These are phyloP conservation scores for Crambe crambe DNA, from an alignment of 37 sponge, comb jelly and placozoan genomes.

Conservation along the genomic window DNA sequence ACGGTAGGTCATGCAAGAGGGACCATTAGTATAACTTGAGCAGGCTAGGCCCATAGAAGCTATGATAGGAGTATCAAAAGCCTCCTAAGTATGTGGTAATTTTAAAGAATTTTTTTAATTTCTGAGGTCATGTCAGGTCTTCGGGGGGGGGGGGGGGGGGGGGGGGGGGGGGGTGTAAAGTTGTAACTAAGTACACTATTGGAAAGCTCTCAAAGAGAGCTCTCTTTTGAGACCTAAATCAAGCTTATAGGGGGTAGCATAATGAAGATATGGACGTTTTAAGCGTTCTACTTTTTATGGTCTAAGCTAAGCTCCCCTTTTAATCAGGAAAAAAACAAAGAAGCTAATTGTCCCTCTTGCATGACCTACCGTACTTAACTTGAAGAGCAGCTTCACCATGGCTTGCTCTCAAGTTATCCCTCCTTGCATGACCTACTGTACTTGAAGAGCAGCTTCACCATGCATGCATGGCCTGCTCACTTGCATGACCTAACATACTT, in stretches of 20 bases:
- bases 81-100: background rate
- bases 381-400: conserved; percentile 28
- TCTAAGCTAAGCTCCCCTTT: too few relatives aligned
- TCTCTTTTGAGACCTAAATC: too few relatives aligned
- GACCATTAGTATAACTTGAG: background rate
- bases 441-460: conserved; percentile 44
- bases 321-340: too few relatives aligned
- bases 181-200: too few relatives aligned
- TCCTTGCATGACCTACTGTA: conserved; percentile 24
- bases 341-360: background rate
- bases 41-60: background rate
- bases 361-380: conserved; percentile 51
- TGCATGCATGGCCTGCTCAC: too few relatives aligned
- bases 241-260: too few relatives aligned
- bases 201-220: too few relatives aligned
- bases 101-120: too few relatives aligned
- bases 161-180: too few relatives aligned
- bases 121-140: background rate
- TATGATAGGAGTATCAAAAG: background rate
- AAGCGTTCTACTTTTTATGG: too few relatives aligned
- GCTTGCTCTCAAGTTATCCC: conserved; percentile 44
- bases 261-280: too few relatives aligned
- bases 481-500: too few relatives aligned
- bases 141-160: background rate
- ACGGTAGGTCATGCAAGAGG: conserved; percentile 17